Percentiles rank a stretch among this genome's conserved stretches.
Conservation (phyloP, 1,140 invertebrate genomes). For the Drosophila hydei region DNA sequence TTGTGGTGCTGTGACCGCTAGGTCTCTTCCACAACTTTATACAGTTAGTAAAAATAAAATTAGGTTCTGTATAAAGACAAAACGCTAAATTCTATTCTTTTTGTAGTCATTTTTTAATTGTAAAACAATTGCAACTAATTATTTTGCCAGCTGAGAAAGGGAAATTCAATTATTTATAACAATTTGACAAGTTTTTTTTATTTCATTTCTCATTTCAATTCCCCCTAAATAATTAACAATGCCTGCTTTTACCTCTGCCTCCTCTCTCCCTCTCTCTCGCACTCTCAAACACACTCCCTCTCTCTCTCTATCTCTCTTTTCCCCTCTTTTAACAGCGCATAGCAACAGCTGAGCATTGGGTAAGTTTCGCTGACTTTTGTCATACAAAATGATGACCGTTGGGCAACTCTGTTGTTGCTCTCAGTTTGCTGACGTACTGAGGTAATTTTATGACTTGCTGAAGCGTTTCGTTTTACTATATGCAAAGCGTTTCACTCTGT, state of each 20-base stretch:
- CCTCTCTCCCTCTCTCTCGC: neutral
- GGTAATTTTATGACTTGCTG: slow-evolving; percentile 19
- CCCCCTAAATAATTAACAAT: slow-evolving; percentile 16
- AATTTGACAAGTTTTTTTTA: slow-evolving; percentile 7
- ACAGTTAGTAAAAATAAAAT: neutral
- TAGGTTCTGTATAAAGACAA: neutral
- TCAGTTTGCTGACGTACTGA: slow-evolving; percentile 7
- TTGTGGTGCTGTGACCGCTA: slow-evolving; percentile 5
- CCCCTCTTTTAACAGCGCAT: neutral
- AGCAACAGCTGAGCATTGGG: neutral
- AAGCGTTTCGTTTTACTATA: slow-evolving; percentile 5
- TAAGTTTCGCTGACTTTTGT: neutral
- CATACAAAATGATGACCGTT: slow-evolving; percentile 10
- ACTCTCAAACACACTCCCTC: neutral
- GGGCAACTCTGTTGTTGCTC: slow-evolving; percentile 9
- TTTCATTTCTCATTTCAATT: neutral
- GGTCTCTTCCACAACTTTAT: neutral
- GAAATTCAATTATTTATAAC: slow-evolving; percentile 13
- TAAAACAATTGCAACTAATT: slow-evolving; percentile 2
- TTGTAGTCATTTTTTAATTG: neutral
- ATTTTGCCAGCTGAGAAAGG: slow-evolving; percentile 1
- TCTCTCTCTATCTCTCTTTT: neutral
- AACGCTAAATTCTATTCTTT: neutral
- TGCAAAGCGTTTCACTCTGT: neutral
- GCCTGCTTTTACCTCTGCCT: neutral